Evolutionary conservation across 1,140 invertebrate genomes (phyloP), one percentile per base, ranked within the genome.

Genomic region (Scaptomyza pallida): DNA sequence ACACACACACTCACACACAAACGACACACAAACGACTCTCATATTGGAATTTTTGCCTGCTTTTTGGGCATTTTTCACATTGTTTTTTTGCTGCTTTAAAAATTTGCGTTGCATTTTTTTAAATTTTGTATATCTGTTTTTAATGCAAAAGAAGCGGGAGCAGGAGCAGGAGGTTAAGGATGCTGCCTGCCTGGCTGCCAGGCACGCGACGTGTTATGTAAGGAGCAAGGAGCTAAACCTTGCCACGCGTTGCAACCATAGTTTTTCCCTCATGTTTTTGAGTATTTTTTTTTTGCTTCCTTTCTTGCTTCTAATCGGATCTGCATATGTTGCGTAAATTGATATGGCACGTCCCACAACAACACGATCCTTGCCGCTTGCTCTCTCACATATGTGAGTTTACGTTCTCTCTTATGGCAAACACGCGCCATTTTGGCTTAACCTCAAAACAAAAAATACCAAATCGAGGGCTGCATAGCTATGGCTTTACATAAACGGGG

Each of bases 311-410:
- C n/a, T 89, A 89, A 88, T 75, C 64, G 75, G 61, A 83, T 83
- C 78, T 89, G 83, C 83, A 89, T 89, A 89, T 89, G 83, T 72
- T 83, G 56, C 65, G 83, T 89, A 89, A 89, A 67, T 73, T 79
- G 72, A 89, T 89, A 89, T 51, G 67, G 59, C 55, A 79, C 77
- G 71, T 71, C 51, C 45, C 33, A 12, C 30, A 26, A 26, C 23
- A 26, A 26, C 23, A 52, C 54, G 48, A 51, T 19, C 45, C 15
- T 50, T 26, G 30, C 54, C 41, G 41, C 44, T 2, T 30, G 26
- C 23, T 26, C 23, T 26, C 23, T 26, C 23, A 26, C 23, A 26
- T 26, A 26, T 26, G 23, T 10, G 30, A 35, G 30, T 35, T 35
- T n/a, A 35, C 12, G 67, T 41, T 13, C 21, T 23, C 60, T 75